These are phyloP conservation scores for Xestia xanthographa DNA, from an alignment of 2,888 invertebrate species.

Conservation along the genomic window DNA sequence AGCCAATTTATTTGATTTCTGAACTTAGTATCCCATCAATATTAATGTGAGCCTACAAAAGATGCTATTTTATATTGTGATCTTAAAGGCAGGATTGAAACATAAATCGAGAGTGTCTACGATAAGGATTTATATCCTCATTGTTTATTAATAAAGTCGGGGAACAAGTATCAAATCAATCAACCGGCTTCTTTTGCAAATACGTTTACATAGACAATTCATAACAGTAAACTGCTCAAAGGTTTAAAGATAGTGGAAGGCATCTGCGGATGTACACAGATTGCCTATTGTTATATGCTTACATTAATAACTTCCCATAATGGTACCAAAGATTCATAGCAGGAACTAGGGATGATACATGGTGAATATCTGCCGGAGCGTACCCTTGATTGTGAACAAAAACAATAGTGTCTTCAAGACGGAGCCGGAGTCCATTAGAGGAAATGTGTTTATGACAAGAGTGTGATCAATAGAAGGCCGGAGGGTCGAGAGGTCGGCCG, in stretches of 20 bases:
- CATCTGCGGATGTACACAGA: neutral
- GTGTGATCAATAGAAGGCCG: constrained; percentile 83
- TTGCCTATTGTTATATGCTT: constrained; percentile 30
- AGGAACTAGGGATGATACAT: constrained; percentile 71
- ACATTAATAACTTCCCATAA: constrained; percentile 66
- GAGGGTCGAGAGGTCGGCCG: constrained; percentile 77
- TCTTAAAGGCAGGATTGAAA: constrained; percentile 33
- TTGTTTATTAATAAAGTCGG: constrained; percentile 29
- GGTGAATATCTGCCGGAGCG: constrained; percentile 71
- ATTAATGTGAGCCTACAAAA: constrained; percentile 45
- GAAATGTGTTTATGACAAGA: constrained; percentile 86
- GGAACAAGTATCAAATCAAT: constrained; percentile 13
- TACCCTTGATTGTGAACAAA: constrained; percentile 80
- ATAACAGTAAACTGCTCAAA: constrained; percentile 2
- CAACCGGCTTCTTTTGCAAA: constrained; percentile 3
- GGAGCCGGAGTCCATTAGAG: constrained; percentile 84
- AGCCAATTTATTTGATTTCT: constrained; percentile 64
- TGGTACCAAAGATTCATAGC: constrained; percentile 69
- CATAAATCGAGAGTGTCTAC: constrained; percentile 24
- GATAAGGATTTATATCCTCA: constrained; percentile 19
- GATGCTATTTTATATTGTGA: constrained; percentile 35
- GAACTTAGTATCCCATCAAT: constrained; percentile 58
- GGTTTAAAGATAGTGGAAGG: neutral
- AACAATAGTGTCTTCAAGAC: constrained; percentile 82
- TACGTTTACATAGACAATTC: constrained; percentile 5